Evolutionary conservation across 2,888 invertebrate species (phyloP).

Genomic region (Limnephilus rhombicus): DNA sequence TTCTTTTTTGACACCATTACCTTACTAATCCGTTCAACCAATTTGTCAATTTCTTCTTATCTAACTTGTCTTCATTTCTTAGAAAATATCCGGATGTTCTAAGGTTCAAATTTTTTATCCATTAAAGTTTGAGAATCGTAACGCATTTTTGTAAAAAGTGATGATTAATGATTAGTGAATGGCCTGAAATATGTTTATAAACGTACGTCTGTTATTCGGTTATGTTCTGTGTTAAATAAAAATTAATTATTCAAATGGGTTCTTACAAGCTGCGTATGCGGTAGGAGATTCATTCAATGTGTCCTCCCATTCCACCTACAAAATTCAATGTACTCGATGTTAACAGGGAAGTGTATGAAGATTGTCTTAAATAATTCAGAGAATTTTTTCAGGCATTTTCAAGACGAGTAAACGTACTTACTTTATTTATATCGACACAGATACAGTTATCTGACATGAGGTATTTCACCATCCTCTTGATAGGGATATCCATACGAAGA

Average conservation of each 20-base stretch:
- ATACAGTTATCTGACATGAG: too few species aligned
- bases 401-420: neutral
- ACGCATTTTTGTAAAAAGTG: neutral
- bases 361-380: neutral
- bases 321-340: neutral
- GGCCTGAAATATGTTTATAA: conserved; percentile 4
- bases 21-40: too few species aligned
- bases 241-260: neutral
- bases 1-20: too few species aligned
- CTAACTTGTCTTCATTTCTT: too few species aligned
- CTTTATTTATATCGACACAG: too few species aligned
- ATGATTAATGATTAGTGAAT: conserved; percentile 17
- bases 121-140: neutral
- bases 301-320: neutral
- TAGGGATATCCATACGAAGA: too few species aligned
- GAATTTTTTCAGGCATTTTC: neutral
- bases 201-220: neutral
- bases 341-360: neutral
- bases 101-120: too few species aligned
- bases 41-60: too few species aligned
- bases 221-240: neutral
- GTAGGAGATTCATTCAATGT: neutral
- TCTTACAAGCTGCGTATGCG: neutral
- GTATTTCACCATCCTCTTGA: too few species aligned
- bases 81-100: too few species aligned